These are phyloP conservation scores for Marasmarcha lunaedactyla DNA, from an alignment of 2,888 invertebrate species.

Conservation along the genomic window DNA sequence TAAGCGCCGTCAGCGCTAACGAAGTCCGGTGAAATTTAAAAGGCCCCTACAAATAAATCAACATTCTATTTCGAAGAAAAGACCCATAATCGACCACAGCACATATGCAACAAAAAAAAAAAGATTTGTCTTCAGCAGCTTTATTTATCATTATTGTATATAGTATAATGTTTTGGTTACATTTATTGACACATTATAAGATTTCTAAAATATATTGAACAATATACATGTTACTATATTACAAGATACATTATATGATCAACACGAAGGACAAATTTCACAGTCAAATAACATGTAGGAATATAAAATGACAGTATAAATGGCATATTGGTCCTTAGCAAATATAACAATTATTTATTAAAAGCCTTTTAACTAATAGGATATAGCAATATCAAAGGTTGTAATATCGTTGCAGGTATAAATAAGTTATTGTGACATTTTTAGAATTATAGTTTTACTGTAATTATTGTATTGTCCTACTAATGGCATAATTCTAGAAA, in stretches of 20 bases:
- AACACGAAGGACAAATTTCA: constrained; percentile 34
- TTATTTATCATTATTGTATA: constrained; percentile 59
- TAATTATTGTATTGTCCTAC: neutral
- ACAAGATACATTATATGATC: constrained; percentile 50
- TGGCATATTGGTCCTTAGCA: constrained; percentile 50
- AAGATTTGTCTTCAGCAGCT: constrained; percentile 22
- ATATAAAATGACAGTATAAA: constrained; percentile 42
- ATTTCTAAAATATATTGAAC: constrained; percentile 58
- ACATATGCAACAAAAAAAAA: too few species aligned
- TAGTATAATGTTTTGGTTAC: constrained; percentile 64
- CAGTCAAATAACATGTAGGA: constrained; percentile 37
- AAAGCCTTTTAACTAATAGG: constrained; percentile 20
- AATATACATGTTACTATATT: constrained; percentile 60
- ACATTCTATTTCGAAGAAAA: too few species aligned
- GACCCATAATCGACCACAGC: too few species aligned
- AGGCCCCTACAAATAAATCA: too few species aligned
- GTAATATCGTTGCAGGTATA: neutral
- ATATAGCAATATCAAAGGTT: constrained; percentile 25
- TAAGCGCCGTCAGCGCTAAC: too few species aligned
- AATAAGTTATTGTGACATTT: neutral
- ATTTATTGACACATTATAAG: constrained; percentile 63
- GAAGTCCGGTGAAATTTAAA: too few species aligned
- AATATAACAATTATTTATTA: constrained; percentile 28
- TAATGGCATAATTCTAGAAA: neutral
- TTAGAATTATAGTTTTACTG: neutral